These are phyloP conservation scores for Thecophora atra DNA, from an alignment of 2,888 invertebrate genomes.

Conservation along the genomic window DNA sequence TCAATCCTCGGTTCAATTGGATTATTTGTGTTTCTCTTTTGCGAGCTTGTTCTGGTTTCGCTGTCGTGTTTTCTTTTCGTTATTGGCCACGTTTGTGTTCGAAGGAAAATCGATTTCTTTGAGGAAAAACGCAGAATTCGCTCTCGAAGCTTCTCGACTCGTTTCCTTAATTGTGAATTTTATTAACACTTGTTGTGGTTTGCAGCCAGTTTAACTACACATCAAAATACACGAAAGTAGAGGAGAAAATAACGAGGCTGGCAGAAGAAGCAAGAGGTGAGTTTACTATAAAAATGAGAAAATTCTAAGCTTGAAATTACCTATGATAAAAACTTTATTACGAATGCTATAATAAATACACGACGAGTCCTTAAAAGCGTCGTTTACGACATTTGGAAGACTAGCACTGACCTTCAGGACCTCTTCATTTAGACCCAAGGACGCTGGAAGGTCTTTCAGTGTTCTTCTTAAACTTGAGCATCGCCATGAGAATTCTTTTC, in stretches of 20 bases:
- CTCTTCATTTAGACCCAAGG: too few species aligned
- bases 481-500: too few species aligned
- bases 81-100: not conserved
- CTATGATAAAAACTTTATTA: too few species aligned
- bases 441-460: too few species aligned
- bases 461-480: too few species aligned
- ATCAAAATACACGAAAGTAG: not conserved
- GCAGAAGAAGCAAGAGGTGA: not conserved
- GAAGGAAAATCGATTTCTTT: constrained; percentile 26
- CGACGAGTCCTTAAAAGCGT: too few species aligned
- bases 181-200: constrained; percentile 21
- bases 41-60: constrained; percentile 21
- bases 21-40: constrained; percentile 28
- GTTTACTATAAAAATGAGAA: not conserved
- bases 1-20: constrained; percentile 29
- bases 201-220: not conserved
- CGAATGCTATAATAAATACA: too few species aligned
- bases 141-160: constrained; percentile 13
- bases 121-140: constrained; percentile 15
- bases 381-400: too few species aligned
- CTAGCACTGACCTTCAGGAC: too few species aligned
- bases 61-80: not conserved
- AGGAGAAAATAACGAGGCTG: not conserved
- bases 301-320: too few species aligned
- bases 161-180: constrained; percentile 11